Evolutionary conservation across 2,797 vertebrate genomes (phyloP).

Genomic region (Mastacembelus armatus): DNA sequence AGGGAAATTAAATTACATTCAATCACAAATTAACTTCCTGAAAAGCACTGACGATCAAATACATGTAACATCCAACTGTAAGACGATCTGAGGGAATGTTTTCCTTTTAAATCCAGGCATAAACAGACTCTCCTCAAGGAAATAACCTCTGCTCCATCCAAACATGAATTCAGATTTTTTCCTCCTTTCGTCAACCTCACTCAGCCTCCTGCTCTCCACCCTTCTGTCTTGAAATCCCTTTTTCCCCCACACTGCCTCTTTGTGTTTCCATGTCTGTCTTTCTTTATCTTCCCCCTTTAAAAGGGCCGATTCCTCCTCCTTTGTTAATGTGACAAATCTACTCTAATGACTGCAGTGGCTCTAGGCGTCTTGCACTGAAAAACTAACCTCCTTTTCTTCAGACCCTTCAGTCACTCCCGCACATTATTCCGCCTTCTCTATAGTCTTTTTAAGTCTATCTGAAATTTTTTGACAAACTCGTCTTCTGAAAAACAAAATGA

Average conservation of each 20-base stretch:
- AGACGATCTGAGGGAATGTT: neutral
- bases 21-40: constrained; percentile 7
- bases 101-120: constrained; percentile 7
- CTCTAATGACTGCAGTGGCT: constrained; percentile 82
- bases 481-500: constrained; percentile 66
- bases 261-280: constrained; percentile 56
- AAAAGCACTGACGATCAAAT: neutral
- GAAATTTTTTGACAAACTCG: constrained; percentile 69
- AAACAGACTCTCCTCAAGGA: constrained; percentile 10
- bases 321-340: constrained; percentile 86
- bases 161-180: constrained; percentile 29
- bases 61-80: neutral
- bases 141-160: constrained; percentile 32
- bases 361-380: constrained; percentile 64
- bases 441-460: constrained; percentile 57
- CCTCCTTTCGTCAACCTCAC: constrained; percentile 36
- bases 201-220: constrained; percentile 44
- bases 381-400: constrained; percentile 69
- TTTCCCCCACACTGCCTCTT: constrained; percentile 38
- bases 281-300: constrained; percentile 63
- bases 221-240: constrained; percentile 41
- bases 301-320: constrained; percentile 76
- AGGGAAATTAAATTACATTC: neutral
- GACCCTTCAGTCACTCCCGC: constrained; percentile 71
- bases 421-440: constrained; percentile 65